These are phyloP conservation scores for Esox masquinongy DNA, from an alignment of 2,797 vertebrate species.

Conservation along the genomic window DNA sequence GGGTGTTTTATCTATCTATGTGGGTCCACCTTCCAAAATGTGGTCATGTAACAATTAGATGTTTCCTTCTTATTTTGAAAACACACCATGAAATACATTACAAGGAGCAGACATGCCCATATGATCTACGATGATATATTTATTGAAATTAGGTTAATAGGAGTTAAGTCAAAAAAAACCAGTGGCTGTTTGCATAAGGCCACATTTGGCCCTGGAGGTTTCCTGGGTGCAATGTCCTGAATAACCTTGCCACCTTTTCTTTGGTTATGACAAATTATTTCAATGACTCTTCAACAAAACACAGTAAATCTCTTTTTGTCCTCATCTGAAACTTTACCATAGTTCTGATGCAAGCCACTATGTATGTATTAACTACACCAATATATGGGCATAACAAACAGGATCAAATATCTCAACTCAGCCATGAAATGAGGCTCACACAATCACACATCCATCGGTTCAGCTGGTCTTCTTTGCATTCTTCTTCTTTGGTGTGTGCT, in stretches of 20 bases:
- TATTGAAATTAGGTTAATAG: neutral
- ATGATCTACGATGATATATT: neutral
- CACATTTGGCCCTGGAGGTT: neutral
- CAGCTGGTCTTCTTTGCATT: constrained; percentile 49
- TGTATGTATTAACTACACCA: neutral
- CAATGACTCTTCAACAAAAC: neutral
- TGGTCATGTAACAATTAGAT: neutral
- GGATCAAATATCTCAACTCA: neutral
- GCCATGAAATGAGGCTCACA: constrained; percentile 16
- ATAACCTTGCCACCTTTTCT: neutral
- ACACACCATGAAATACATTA: neutral
- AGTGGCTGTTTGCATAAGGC: neutral
- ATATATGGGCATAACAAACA: constrained; percentile 19
- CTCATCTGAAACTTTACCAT: constrained; percentile 3
- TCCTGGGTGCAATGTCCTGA: neutral
- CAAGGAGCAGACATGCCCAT: neutral
- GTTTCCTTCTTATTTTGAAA: neutral
- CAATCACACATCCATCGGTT: neutral
- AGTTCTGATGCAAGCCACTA: neutral
- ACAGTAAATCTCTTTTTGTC: constrained; percentile 26
- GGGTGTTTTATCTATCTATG: neutral
- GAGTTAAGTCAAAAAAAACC: neutral
- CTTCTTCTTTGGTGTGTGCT: constrained; percentile 65
- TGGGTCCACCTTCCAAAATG: neutral
- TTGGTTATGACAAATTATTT: neutral